Conservation (phyloP, 2,797 vertebrate genomes). For the Bradypus variegatus region DNA sequence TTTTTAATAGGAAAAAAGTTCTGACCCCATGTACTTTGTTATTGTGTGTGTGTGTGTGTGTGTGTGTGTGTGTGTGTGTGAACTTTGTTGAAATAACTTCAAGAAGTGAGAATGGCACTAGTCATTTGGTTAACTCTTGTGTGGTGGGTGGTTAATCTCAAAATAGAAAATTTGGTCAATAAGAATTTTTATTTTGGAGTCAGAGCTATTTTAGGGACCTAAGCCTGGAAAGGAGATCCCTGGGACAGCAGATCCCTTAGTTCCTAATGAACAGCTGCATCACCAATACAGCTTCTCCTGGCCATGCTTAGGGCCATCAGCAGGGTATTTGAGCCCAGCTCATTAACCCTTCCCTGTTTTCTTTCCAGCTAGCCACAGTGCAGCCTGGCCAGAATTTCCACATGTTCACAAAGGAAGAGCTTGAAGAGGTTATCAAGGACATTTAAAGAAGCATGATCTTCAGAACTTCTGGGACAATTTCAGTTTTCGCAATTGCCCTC, state of each 20-base stretch:
- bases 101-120: not conserved
- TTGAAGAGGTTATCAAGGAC: constrained; percentile 98
- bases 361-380: constrained; percentile 89
- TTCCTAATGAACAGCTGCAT: constrained; percentile 67
- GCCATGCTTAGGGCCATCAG: not conserved
- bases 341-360: constrained; percentile 62
- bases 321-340: not conserved
- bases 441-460: constrained; percentile 76
- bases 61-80: not conserved
- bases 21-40: not conserved
- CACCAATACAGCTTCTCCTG: not conserved
- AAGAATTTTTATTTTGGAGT: constrained; percentile 70
- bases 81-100: constrained; percentile 39
- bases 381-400: constrained; percentile 97
- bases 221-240: constrained; percentile 59
- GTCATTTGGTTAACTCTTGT: constrained; percentile 38
- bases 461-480: constrained; percentile 59
- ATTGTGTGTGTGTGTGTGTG: constrained; percentile 10
- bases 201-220: constrained; percentile 73
- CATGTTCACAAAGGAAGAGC: constrained; percentile 99
- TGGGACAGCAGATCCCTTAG: constrained; percentile 65
- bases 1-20: constrained; percentile 19
- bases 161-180: constrained; percentile 67
- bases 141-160: constrained; percentile 44
- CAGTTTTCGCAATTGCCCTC: constrained; percentile 57